phyloP scores from a whole-genome alignment of 2,888 invertebrate species.

The Melipona beecheii region DNA sequence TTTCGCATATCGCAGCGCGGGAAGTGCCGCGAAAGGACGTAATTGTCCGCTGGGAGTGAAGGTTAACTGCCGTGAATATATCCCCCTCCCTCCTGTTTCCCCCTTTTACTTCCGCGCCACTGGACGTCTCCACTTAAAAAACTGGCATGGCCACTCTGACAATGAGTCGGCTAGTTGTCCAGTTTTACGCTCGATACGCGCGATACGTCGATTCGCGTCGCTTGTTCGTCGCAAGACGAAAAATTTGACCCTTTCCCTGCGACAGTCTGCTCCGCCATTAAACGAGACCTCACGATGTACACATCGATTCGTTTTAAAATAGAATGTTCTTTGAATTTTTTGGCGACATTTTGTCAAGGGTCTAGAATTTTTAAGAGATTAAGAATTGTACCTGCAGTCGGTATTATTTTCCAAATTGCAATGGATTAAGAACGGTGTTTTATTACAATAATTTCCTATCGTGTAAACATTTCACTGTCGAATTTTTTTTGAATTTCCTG shows the following conservation, averaged over 20 bases:
- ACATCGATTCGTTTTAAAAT: too few species aligned
- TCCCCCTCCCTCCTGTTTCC: slow-evolving; percentile 29
- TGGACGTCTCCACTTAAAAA: slow-evolving; percentile 44
- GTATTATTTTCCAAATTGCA: too few species aligned
- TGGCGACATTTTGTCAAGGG: too few species aligned
- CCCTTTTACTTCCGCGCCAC: not conserved
- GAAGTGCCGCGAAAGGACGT: slow-evolving; percentile 43
- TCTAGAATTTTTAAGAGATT: too few species aligned
- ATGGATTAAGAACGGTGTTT: too few species aligned
- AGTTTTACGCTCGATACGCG: slow-evolving; percentile 8
- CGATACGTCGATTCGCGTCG: not conserved
- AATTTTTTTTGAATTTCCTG: too few species aligned
- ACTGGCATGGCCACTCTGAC: slow-evolving; percentile 27
- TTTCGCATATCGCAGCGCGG: slow-evolving; percentile 35
- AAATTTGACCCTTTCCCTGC: not conserved
- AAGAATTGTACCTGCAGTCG: too few species aligned
- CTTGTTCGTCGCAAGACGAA: not conserved
- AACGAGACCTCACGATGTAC: too few species aligned
- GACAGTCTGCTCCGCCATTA: too few species aligned
- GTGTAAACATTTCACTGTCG: too few species aligned
- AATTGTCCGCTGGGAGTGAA: slow-evolving; percentile 46
- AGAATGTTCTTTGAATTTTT: too few species aligned
- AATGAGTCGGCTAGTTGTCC: slow-evolving; percentile 8
- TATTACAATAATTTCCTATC: too few species aligned
- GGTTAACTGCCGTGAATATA: slow-evolving; percentile 45